Conservation (phyloP, 2,113 vertebrate genomes). For the Amia ocellicauda region DNA sequence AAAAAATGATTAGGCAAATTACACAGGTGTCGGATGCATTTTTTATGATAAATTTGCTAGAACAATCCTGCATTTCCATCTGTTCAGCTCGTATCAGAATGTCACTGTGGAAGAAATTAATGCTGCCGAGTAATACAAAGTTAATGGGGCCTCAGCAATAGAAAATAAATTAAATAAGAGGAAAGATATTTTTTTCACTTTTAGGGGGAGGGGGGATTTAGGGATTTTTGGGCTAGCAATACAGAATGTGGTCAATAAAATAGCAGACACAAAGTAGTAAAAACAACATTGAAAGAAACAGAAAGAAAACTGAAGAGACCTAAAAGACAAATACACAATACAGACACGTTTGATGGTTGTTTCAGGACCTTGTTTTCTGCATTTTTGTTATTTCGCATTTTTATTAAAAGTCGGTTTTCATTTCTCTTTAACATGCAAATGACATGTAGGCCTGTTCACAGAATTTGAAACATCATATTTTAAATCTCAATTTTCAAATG, state of each 20-base stretch:
- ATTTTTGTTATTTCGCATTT: too few relatives aligned
- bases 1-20: slow-evolving; percentile 99
- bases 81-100: slow-evolving; percentile 91
- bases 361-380: too few relatives aligned
- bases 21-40: slow-evolving; percentile 99
- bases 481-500: too few relatives aligned
- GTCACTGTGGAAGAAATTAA: slow-evolving; percentile 90
- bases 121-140: slow-evolving; percentile 73
- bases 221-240: slow-evolving; percentile 37
- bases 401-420: too few relatives aligned
- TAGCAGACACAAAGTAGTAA: slow-evolving; percentile 32
- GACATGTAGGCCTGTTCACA: too few relatives aligned
- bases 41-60: slow-evolving; percentile 99
- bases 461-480: too few relatives aligned
- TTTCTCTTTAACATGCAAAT: too few relatives aligned
- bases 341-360: too few relatives aligned
- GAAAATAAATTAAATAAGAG: slow-evolving; percentile 24
- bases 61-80: slow-evolving; percentile 98
- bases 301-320: too few relatives aligned
- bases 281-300: slow-evolving; percentile 45
- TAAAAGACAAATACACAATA: too few relatives aligned
- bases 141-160: slow-evolving; percentile 60
- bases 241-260: too few relatives aligned
- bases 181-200: slow-evolving; percentile 42
- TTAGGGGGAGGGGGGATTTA: slow-evolving; percentile 23